Base-by-base conservation (phyloP, 2,113 vertebrate species). In the Archocentrus centrarchus region DNA sequence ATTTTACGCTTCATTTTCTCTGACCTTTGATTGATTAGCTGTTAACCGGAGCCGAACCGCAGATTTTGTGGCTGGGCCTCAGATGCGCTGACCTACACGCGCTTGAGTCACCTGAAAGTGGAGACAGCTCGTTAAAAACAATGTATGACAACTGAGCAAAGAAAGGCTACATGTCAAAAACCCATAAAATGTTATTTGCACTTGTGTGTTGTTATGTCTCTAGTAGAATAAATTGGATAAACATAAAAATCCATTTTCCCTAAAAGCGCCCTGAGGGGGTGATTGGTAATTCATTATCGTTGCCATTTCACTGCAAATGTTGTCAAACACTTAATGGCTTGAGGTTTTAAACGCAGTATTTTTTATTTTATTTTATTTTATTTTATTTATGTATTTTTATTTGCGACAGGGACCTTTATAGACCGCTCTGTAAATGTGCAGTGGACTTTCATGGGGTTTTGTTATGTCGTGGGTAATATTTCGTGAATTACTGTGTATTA, bases 11-110 rank as follows among this genome's bases (percentile, higher is more conserved):
- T 85, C 83, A 66, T 80, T 80, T 53, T n/a, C 8, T 32, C 2
- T 68, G 78, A 75, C 77, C 47, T 81, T 61, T 89, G 50, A 80
- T 58, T 75, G 63, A 79, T 87, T 77, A 11, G 61, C 59, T 78
- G 73, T 79, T 81, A 76, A 89, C 59, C 64, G 1, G 73, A 73
- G 30, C 24, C 24, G 76, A 70, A 60, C 41, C 4, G 59, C 20
- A 81, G 9, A 14, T 13, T 24, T 24, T 57, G 58, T 57, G 66
- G 57, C 41, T 63, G 14, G 7, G 22, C 20, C 35, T 32, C 22
- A 1, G 44, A 76, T 20, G 14, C 17, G 37, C 70, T 76, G 15
- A 57, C 47, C n/a, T 62, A 41, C 32, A 39, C 62, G 24, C 13
- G 47, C 32, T 53, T 1, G 9, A 53, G n/a, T 55, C 47, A 27